A percentile compares a stretch with the other conserved stretches of the same genome.
These are phyloP conservation scores for Polyommatus iphigenia DNA, from an alignment of 2,888 invertebrate genomes.

Conservation along the genomic window DNA sequence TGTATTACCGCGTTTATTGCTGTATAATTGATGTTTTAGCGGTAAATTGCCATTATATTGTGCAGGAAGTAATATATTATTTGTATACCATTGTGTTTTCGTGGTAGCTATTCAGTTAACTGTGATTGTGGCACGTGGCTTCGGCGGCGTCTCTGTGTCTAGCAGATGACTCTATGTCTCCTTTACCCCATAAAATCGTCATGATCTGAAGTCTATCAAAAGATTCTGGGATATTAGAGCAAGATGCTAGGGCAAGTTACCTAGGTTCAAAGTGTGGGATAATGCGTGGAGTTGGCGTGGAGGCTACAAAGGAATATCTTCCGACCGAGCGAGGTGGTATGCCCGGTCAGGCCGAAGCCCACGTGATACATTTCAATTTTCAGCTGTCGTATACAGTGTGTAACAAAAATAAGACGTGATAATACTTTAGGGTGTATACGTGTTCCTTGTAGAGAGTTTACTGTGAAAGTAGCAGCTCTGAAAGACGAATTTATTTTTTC, in stretches of 20 bases:
- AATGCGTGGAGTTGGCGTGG: too few relatives aligned
- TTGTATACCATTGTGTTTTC: background rate
- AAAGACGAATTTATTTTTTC: too few relatives aligned
- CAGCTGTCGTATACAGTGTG: too few relatives aligned
- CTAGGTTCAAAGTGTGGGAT: too few relatives aligned
- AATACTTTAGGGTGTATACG: too few relatives aligned
- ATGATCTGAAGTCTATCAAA: background rate
- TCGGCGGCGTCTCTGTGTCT: background rate
- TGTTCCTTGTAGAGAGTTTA: too few relatives aligned
- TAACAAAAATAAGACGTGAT: too few relatives aligned
- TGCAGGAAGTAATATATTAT: slow-evolving; percentile 32
- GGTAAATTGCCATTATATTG: slow-evolving; percentile 42
- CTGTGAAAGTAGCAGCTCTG: too few relatives aligned
- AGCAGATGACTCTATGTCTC: background rate
- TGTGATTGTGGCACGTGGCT: slow-evolving; percentile 7
- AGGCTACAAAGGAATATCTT: too few relatives aligned
- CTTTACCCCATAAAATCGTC: background rate
- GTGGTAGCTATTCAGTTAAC: background rate
- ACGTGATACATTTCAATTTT: too few relatives aligned
- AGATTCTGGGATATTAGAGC: background rate
- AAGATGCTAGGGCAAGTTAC: background rate
- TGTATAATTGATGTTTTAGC: slow-evolving; percentile 53
- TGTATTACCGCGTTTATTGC: slow-evolving; percentile 51
- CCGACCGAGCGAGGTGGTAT: too few relatives aligned
- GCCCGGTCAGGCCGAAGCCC: too few relatives aligned